phyloP scores from a whole-genome alignment of 2,888 invertebrate species.

The Hoplodrina ambigua region DNA sequence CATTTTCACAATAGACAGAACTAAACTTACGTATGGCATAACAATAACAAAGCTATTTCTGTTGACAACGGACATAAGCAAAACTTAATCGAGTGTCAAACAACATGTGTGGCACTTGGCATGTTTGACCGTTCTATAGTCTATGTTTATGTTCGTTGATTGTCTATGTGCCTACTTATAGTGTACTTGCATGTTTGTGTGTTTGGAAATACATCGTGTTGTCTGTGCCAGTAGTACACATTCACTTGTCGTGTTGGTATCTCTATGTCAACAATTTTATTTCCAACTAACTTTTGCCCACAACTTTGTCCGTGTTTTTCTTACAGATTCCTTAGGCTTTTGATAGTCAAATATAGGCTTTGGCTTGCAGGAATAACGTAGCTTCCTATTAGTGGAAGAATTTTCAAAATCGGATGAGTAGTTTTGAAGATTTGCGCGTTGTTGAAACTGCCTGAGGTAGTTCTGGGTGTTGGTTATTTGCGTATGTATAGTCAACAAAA shows the following conservation, averaged over 20 bases:
- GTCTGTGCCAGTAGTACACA: constrained; percentile 7
- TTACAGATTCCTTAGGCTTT: too few relatives aligned
- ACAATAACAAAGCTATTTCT: constrained; percentile 25
- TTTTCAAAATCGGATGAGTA: too few relatives aligned
- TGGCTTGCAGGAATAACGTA: too few relatives aligned
- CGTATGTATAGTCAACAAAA: too few relatives aligned
- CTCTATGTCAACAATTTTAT: too few relatives aligned
- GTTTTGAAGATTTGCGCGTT: too few relatives aligned
- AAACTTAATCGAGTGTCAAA: constrained; percentile 38
- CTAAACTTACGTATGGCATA: background rate
- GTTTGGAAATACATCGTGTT: background rate
- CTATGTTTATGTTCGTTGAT: constrained; percentile 11
- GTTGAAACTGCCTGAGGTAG: too few relatives aligned
- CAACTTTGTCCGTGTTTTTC: too few relatives aligned
- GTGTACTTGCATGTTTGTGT: constrained; percentile 1
- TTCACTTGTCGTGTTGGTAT: constrained; percentile 2
- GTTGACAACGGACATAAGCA: constrained; percentile 18
- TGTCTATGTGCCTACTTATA: constrained; percentile 18
- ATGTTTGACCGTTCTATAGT: constrained; percentile 19
- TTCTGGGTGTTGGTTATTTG: too few relatives aligned
- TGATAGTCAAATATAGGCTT: too few relatives aligned
- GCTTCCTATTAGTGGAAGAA: too few relatives aligned
- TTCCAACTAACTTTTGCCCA: too few relatives aligned
- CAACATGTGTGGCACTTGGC: constrained; percentile 34
- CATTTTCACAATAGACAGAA: background rate